Percentiles rank a stretch among this genome's conserved stretches.
These are phyloP conservation scores for Epizoanthus stellaris DNA, from an alignment of 92 coral and sea anemone genomes.

Conservation along the genomic window DNA sequence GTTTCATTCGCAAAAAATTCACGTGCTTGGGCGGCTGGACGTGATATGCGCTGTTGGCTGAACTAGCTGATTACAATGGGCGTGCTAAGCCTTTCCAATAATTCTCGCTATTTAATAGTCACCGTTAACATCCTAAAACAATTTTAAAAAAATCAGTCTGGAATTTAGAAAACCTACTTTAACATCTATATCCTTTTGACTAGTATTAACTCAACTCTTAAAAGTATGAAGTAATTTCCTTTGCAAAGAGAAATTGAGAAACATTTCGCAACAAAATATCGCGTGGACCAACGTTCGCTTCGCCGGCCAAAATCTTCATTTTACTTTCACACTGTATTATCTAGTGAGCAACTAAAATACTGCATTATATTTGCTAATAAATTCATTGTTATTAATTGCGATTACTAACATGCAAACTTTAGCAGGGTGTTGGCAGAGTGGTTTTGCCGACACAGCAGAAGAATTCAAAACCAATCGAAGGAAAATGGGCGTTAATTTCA, in stretches of 20 bases:
- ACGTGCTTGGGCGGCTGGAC: too few relatives aligned
- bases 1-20: too few relatives aligned
- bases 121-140: too few relatives aligned
- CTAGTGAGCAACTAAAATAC: not conserved
- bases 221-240: not conserved
- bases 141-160: not conserved
- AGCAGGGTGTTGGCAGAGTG: not conserved
- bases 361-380: not conserved
- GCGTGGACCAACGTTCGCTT: not conserved
- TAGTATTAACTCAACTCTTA: not conserved
- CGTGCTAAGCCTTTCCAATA: too few relatives aligned
- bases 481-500: not conserved
- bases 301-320: not conserved
- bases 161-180: not conserved
- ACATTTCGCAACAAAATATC: conserved; percentile 23
- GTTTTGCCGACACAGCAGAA: not conserved
- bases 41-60: too few relatives aligned
- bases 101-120: too few relatives aligned
- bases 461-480: not conserved
- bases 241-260: not conserved
- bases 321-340: not conserved
- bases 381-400: conserved; percentile 4
- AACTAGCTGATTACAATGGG: too few relatives aligned
- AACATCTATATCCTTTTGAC: too few relatives aligned
- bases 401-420: not conserved